Evolutionary conservation across 2,113 vertebrate species (phyloP), one percentile per base, ranked within the genome.

Genomic region (Ciconia maguari): DNA sequence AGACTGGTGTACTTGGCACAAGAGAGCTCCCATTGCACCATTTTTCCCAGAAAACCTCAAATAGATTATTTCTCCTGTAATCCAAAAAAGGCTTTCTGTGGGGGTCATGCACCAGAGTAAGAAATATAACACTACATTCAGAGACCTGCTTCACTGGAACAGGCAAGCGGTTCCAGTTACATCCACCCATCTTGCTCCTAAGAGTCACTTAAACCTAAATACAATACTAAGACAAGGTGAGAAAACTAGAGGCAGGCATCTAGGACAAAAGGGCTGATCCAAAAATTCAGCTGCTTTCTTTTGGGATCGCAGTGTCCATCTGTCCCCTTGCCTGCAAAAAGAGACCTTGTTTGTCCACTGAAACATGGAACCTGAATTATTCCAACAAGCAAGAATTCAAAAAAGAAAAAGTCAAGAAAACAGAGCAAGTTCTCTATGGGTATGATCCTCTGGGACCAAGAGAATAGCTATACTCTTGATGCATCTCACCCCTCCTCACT

Each of bases 1-100:
- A 94, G 89, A 86, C 71, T 34, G 75, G 91, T 88, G 61, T 46
- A 86, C 94, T 94, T 96, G 96, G 95, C 95, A 97, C 74, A 18
- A 70, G 81, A 82, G 24, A 92, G 84, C 80, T 89, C 76, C 87
- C 79, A 48, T 88, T 97, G 95, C 96, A 95, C 32, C 38, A 46
- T 68, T 57, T 57, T 83, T 70, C 69, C 51, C 92, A 92, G 54
- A 91, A 97, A 96, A 91, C 71, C 87, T 93, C 84, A 91, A 95
- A 95, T n/a, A 93, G 83, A 81, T 87, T 78, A 61, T 94, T 91
- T 93, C 54, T 83, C 72, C 74, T 83, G 38, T 87, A 90, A 57
- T 60, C 92, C 57, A 94, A 94, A 93, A 69, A 89, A 48, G 68
- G 61, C 49, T 82, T 95, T 87, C 87, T 72, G 61, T 44, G 62